These are phyloP conservation scores for Megaptera novaeangliae DNA, from an alignment of 2,113 vertebrate genomes.

Conservation along the genomic window DNA sequence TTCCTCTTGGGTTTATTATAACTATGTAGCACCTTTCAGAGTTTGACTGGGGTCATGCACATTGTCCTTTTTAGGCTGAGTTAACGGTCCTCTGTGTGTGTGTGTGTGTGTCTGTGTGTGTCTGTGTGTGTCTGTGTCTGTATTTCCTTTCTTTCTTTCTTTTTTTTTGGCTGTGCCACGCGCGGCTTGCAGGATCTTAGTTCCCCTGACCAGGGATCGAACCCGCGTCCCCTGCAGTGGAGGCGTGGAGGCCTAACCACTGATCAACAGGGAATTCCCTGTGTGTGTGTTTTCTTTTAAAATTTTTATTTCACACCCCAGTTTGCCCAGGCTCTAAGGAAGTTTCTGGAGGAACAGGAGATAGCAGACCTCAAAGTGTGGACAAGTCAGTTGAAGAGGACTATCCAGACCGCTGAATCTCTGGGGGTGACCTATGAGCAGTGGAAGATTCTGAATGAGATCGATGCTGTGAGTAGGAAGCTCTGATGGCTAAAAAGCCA, in stretches of 20 bases:
- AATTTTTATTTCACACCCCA: constrained; percentile 59
- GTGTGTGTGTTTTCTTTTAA: neutral
- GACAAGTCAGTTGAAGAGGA: constrained; percentile 96
- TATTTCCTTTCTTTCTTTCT: neutral
- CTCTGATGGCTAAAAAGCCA: neutral
- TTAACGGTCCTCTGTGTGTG: neutral
- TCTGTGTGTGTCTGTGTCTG: neutral
- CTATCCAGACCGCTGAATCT: constrained; percentile 95
- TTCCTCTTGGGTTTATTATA: neutral
- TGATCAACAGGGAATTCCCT: neutral
- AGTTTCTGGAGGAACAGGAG: constrained; percentile 91
- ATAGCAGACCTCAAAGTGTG: constrained; percentile 95
- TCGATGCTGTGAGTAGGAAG: constrained; percentile 90
- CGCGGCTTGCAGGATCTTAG: neutral
- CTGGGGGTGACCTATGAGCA: constrained; percentile 94
- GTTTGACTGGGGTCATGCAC: neutral
- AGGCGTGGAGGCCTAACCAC: neutral
- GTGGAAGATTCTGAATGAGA: constrained; percentile 98
- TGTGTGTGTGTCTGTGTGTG: neutral
- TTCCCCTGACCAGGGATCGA: neutral
- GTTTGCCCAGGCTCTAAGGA: constrained; percentile 87
- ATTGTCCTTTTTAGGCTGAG: neutral
- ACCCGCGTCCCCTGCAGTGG: neutral
- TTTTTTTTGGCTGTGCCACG: neutral
- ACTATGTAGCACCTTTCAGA: neutral